Base-by-base conservation (phyloP, 2,797 vertebrate species). In the Peromyscus aztecus region DNA sequence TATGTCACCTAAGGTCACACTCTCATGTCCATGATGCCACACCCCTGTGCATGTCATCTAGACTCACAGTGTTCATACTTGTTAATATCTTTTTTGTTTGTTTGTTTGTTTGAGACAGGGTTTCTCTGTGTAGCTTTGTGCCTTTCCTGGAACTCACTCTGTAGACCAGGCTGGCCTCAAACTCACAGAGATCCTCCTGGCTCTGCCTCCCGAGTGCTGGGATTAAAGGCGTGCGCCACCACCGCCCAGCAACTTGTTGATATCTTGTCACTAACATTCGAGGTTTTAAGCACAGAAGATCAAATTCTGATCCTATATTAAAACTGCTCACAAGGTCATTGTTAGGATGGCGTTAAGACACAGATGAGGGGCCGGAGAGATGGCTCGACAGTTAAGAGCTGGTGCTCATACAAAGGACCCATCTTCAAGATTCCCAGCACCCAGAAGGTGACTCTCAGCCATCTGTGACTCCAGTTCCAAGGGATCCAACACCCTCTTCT, bases 241-340 rank as follows among this genome's bases (percentile, higher is more conserved):
- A 52, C 49, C 2, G 10, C 49, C 49, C 12, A 12, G 49, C 49
- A 52, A n/a, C 43, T 67, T 52, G 29, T 75, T 63, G 84, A 84
- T 49, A 52, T 19, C 83, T 96, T 90, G 31, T 71, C 63, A 6
- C 49, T 93, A 75, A 37, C 0, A 17, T 37, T 69, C 23, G 2
- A 40, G 8, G 9, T 19, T 89, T 90, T 55, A 93, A 69, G 67
- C 19, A 34, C 2, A 76, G 52, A 65, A 94, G 17, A 90, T 89
- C 87, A 71, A 89, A 77, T 92, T 95, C 71, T 7, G 37, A 88
- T 80, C 40, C 34, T 80, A 13, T 24, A 6, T 93, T 95, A 77
- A 17, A 96, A 43, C n/a, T 49, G 46, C 67, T 84, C 19, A 90
- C 55, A 94, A 65, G 73, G 43, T 96, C 37, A 89, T 77, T 17